Conservation (phyloP, 2,797 vertebrate species). For the Coluber constrictor region DNA sequence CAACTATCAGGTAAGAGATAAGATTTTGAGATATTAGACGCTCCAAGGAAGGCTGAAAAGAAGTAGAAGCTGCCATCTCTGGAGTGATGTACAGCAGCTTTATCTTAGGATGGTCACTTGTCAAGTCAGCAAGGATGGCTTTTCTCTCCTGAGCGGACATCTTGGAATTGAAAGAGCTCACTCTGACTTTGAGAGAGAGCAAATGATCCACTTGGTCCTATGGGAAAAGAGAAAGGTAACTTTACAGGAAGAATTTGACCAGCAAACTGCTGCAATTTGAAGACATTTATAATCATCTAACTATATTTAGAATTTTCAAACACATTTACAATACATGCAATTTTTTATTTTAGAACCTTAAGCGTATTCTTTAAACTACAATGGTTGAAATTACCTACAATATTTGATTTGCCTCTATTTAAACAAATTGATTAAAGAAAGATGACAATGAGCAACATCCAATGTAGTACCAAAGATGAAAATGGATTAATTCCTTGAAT, state of each 20-base stretch:
- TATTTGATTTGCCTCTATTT: not conserved
- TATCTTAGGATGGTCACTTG: constrained; percentile 78
- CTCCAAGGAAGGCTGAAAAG: constrained; percentile 85
- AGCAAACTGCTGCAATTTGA: not conserved
- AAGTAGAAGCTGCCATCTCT: constrained; percentile 91
- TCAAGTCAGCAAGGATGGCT: constrained; percentile 81
- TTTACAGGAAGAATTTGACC: constrained; percentile 12
- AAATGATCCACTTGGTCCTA: constrained; percentile 93
- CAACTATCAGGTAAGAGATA: constrained; percentile 87
- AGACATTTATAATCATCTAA: constrained; percentile 19
- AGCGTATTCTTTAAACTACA: not conserved
- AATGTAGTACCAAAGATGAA: not conserved
- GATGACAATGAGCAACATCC: not conserved
- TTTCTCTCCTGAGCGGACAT: constrained; percentile 78
- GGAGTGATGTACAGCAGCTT: constrained; percentile 95
- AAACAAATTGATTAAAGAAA: not conserved
- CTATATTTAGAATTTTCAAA: not conserved
- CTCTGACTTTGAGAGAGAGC: constrained; percentile 81
- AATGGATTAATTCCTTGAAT: not conserved
- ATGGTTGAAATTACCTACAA: not conserved
- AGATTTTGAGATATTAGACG: constrained; percentile 80
- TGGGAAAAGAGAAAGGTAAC: not conserved
- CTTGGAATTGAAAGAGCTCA: constrained; percentile 91
- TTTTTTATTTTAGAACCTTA: not conserved
- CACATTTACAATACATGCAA: not conserved